phyloP scores from a whole-genome alignment of 1,140 invertebrate species.

The Anastrepha ludens region DNA sequence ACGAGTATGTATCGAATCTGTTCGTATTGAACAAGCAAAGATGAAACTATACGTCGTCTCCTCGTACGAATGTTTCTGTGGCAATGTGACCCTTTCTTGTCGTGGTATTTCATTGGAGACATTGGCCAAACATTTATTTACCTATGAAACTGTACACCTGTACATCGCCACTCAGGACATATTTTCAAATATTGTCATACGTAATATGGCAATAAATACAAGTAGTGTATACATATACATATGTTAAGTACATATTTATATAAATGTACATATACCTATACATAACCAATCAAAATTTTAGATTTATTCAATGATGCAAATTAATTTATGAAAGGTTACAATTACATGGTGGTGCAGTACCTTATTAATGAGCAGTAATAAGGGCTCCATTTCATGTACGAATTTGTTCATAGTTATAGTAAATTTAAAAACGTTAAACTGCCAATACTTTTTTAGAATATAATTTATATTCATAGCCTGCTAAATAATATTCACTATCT shows the following conservation, averaged over 20 bases:
- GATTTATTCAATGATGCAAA: neutral
- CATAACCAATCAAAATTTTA: neutral
- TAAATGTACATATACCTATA: neutral
- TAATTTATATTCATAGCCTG: too few species aligned
- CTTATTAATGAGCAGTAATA: too few species aligned
- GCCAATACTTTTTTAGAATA: too few species aligned
- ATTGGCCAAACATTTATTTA: neutral
- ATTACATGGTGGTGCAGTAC: too few species aligned
- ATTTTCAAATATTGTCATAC: neutral
- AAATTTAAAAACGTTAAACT: too few species aligned
- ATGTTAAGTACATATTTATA: neutral
- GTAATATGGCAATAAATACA: neutral
- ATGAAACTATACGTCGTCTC: neutral
- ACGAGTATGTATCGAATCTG: slow-evolving; percentile 32
- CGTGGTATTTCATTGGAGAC: neutral
- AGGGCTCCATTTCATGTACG: too few species aligned
- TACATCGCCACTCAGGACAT: neutral
- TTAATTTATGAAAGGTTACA: neutral
- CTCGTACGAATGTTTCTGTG: neutral
- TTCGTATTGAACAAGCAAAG: slow-evolving; percentile 19
- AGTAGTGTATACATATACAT: neutral
- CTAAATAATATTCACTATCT: too few species aligned
- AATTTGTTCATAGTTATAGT: too few species aligned
- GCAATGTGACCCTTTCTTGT: neutral
- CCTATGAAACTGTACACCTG: slow-evolving; percentile 25